Conservation (phyloP, 2,113 vertebrate species). For the Cottus gobio region DNA sequence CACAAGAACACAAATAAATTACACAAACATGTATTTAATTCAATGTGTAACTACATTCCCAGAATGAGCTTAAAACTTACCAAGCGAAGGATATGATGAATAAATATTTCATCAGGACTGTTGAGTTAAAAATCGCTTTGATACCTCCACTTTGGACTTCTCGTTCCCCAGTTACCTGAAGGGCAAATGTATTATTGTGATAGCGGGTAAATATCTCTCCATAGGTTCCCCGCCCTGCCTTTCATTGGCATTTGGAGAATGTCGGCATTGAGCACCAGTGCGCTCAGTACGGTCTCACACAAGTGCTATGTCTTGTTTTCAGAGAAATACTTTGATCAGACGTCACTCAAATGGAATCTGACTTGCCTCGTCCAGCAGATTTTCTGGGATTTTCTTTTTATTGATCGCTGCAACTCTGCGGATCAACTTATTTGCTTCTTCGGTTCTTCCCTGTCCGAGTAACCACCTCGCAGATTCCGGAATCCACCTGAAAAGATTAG, state of each 20-base stretch:
- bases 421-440: slow-evolving; percentile 49
- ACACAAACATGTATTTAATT: background rate
- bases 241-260: background rate
- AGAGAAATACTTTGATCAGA: background rate
- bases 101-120: slow-evolving; percentile 65
- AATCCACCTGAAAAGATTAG: slow-evolving; percentile 45
- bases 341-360: background rate
- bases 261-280: background rate
- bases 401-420: slow-evolving; percentile 54
- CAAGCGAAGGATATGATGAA: slow-evolving; percentile 61
- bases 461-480: slow-evolving; percentile 68
- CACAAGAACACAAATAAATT: slow-evolving; percentile 1
- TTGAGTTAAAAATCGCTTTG: slow-evolving; percentile 56
- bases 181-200: background rate
- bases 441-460: slow-evolving; percentile 25
- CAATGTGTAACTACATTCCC: background rate
- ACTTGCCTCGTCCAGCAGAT: slow-evolving; percentile 32
- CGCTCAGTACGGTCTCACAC: background rate
- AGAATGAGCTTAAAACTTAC: slow-evolving; percentile 44
- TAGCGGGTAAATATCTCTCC: too few species aligned
- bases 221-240: background rate
- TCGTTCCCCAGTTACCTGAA: slow-evolving; percentile 28
- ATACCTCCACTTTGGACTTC: slow-evolving; percentile 47
- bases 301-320: background rate
- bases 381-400: slow-evolving; percentile 53